Base-by-base conservation (phyloP, 1,140 invertebrate genomes). In the Drosophila truncata region DNA sequence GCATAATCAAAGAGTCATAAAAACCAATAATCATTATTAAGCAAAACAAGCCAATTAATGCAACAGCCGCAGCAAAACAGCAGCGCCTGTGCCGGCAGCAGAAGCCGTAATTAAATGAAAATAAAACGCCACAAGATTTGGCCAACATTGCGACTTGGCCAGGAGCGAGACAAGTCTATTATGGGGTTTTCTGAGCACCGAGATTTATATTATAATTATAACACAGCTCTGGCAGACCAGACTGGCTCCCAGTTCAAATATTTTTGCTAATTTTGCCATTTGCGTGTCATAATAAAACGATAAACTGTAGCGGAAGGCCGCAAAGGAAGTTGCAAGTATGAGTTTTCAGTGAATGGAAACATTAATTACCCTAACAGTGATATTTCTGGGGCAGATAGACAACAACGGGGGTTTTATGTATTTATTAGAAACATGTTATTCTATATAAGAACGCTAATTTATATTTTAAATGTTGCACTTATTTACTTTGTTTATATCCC, bases 1-100 rank as follows among this genome's bases (percentile, higher is more conserved):
- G 84, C 84, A 90, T 85, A 88, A 88, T 88, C 84, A 88, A 88
- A 90, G 85, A 90, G 85, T 83, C 85, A 85, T 88, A 88, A 88
- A 88, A 90, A 88, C 84, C 85, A 88, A 88, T 88, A 88, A 88
- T 88, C 85, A 88, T 88, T 88, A 88, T 88, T 90, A 90, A 90
- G 84, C 84, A 80, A 88, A 88, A 88, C 84, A 88, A 88, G 84
- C 84, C 84, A 88, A 90, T 88, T 88, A 88, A 90, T 88, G 85
- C 85, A 78, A 54, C 64, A 63, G 37, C 64, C 50, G 8, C 65
- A 23, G 16, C 52, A 59, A 27, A 55, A 10, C 52, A 20, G 20
- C 70, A 39, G 27, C 27, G 27, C 27, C 27, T 29, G 27, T 29
- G 27, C 27, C 27, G 27, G 18, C 44, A 14, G 41, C 77, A 39